phyloP scores from a whole-genome alignment of 1,140 invertebrate genomes.

The Asbolus verrucosus region DNA sequence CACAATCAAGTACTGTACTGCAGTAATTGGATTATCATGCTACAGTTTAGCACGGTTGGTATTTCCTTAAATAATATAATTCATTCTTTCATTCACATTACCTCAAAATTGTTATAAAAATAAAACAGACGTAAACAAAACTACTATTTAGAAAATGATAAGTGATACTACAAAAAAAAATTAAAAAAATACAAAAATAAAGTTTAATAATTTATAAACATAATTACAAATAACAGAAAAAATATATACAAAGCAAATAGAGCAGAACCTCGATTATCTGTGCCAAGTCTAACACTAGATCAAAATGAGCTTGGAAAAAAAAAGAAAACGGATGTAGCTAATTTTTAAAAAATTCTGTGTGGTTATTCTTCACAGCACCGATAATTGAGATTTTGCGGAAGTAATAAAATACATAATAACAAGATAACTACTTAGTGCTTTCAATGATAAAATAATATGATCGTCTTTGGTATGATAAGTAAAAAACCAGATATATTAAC shows the following conservation, averaged over 20 bases:
- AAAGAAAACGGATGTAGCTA: no score
- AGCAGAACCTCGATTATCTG: neutral
- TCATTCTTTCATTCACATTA: no score
- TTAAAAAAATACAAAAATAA: constrained; percentile 41
- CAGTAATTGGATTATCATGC: no score
- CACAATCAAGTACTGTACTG: no score
- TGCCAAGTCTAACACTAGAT: neutral
- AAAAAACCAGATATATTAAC: neutral
- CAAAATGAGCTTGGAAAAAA: no score
- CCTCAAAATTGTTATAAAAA: no score
- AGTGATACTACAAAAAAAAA: constrained; percentile 10
- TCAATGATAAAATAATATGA: constrained; percentile 17
- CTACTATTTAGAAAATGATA: neutral
- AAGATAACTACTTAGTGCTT: constrained; percentile 21
- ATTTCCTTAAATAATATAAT: no score
- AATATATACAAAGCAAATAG: neutral
- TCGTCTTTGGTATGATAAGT: constrained; percentile 16
- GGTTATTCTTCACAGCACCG: neutral
- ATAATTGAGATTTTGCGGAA: constrained; percentile 7
- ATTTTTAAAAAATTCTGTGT: no score
- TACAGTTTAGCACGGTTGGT: no score
- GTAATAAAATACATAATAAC: constrained; percentile 25
- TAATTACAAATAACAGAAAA: constrained; percentile 36
- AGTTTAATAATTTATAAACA: constrained; percentile 45
- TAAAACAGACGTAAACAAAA: no score